Conservation (phyloP, 2,113 vertebrate genomes). For the Taurulus bubalis region DNA sequence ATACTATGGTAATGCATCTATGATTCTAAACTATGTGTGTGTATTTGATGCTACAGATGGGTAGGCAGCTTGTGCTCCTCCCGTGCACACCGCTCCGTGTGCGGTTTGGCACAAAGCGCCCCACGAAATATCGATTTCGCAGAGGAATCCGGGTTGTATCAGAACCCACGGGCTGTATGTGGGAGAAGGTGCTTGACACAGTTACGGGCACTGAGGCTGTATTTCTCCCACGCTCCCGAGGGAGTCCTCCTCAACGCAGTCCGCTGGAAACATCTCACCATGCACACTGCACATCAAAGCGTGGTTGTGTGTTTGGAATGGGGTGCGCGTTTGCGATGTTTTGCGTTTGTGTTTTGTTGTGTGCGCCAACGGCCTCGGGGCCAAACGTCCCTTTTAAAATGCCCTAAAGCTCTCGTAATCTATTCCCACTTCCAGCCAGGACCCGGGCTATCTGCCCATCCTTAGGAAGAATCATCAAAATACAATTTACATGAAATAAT, state of each 20-base stretch:
- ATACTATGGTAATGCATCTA: neutral
- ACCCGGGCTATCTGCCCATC: neutral
- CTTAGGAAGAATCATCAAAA: neutral
- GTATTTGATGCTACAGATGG: neutral
- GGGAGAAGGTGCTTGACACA: conserved; percentile 76
- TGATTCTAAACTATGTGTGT: neutral
- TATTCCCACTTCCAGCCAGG: neutral
- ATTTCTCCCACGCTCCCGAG: conserved; percentile 76
- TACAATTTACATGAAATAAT: neutral
- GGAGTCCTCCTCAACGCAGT: conserved; percentile 48
- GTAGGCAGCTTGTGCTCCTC: neutral
- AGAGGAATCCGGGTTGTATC: conserved; percentile 57
- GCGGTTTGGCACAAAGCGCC: conserved; percentile 25
- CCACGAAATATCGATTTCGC: conserved; percentile 63
- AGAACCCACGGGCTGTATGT: conserved; percentile 60
- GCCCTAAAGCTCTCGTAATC: neutral
- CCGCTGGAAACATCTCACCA: conserved; percentile 61
- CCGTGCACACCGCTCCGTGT: neutral
- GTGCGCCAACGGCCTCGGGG: conserved; percentile 14
- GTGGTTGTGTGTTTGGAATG: conserved; percentile 25
- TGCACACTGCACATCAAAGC: conserved; percentile 41
- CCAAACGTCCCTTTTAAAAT: neutral
- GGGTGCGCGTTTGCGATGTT: neutral
- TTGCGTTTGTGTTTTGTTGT: conserved; percentile 19
- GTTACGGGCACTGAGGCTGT: conserved; percentile 54